phyloP scores from a whole-genome alignment of 1,140 invertebrate species.

The Oscheius sp. region DNA sequence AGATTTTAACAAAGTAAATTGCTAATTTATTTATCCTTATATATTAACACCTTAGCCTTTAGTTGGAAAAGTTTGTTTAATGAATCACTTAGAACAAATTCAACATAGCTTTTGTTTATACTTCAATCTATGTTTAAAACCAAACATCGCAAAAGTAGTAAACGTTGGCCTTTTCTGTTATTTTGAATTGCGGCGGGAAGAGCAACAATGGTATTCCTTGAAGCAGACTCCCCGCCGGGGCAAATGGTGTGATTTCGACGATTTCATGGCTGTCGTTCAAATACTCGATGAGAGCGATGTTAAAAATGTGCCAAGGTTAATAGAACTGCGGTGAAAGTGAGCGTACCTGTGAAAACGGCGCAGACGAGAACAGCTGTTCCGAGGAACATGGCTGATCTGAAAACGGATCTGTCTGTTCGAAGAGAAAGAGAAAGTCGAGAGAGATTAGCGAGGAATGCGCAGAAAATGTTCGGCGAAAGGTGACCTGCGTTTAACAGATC shows the following conservation, averaged over 20 bases:
- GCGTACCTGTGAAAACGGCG: background rate
- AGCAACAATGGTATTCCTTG: too few species aligned
- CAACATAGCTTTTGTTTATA: too few species aligned
- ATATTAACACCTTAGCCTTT: too few species aligned
- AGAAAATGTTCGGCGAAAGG: background rate
- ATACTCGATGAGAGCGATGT: constrained; percentile 1
- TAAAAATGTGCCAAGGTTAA: background rate
- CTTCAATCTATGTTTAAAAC: too few species aligned
- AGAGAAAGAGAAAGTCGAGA: background rate
- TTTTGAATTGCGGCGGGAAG: too few species aligned
- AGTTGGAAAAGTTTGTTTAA: too few species aligned
- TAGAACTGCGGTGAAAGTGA: background rate
- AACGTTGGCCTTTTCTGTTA: too few species aligned
- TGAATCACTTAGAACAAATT: too few species aligned
- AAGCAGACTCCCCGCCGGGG: too few species aligned
- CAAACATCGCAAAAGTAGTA: too few species aligned
- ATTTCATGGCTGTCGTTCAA: background rate
- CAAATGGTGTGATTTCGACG: background rate
- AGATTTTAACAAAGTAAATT: background rate
- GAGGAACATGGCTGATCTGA: background rate
- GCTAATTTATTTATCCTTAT: too few species aligned
- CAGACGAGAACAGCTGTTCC: background rate
- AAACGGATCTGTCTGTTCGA: background rate
- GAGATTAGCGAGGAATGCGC: background rate
- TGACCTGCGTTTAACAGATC: background rate